These are phyloP conservation scores for Oscheius sp. DNA, from an alignment of 1,140 invertebrate species.

Conservation along the genomic window DNA sequence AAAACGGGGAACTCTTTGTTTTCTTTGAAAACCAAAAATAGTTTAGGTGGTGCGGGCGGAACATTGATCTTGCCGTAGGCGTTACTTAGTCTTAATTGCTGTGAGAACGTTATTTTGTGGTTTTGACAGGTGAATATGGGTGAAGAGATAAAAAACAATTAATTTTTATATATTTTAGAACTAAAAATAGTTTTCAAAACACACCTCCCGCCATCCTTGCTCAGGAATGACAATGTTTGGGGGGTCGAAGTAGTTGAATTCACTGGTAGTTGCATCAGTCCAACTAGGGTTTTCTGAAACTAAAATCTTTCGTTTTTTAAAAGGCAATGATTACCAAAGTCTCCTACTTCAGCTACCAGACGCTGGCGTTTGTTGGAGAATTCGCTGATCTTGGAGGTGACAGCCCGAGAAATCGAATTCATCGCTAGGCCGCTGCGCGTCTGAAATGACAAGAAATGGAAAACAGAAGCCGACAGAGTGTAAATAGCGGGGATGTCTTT, in stretches of 20 bases:
- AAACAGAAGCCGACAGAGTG: constrained; percentile 18
- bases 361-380: constrained; percentile 4
- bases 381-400: constrained; percentile 1
- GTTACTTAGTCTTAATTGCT: too few relatives aligned
- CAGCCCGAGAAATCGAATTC: constrained; percentile 5
- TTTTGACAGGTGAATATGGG: not conserved
- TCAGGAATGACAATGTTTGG: constrained; percentile 3
- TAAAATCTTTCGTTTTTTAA: not conserved
- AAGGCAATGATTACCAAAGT: constrained; percentile 1
- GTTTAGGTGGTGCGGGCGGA: too few relatives aligned
- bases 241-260: constrained; percentile 1
- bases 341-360: not conserved
- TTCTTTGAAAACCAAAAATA: too few relatives aligned
- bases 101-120: too few relatives aligned
- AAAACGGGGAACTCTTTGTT: too few relatives aligned
- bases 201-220: not conserved
- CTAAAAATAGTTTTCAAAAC: too few relatives aligned
- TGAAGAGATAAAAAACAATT: not conserved
- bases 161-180: too few relatives aligned
- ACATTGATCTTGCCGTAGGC: too few relatives aligned
- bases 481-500: too few relatives aligned
- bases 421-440: not conserved
- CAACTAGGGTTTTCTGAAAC: not conserved
- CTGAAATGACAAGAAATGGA: not conserved
- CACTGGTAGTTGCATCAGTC: not conserved